Base-by-base conservation (phyloP, 2,797 vertebrate genomes). In the Hyperoplus immaculatus region DNA sequence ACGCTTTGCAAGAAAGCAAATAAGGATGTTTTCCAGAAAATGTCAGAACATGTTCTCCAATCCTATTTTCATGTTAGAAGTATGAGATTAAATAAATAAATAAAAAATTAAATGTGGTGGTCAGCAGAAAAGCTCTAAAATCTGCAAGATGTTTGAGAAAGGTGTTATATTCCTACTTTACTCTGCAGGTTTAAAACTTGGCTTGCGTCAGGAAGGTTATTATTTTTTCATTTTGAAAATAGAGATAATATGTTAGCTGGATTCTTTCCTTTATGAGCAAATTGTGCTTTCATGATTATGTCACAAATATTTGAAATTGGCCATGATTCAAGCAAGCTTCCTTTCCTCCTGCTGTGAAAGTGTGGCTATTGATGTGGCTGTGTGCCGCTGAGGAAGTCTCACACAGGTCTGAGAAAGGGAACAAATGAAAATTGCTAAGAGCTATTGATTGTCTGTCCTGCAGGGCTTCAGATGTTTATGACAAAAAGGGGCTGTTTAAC, bases 271-370 rank as follows among this genome's bases (percentile, higher is more conserved):
- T 0, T 39, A 51, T 60, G 39, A 58, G 42, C 4, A 65, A 76
- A 71, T 53, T 56, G 29, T 63, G 47, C 62, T 66, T 55, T 71
- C 15, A 38, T 56, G 57, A 70, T 63, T 29, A n/a, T 56, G 47
- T 29, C 59, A 16, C 69, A 80, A 75, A 87, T 70, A 60, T 71
- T 57, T 78, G 39, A 74, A 76, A 78, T 59, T 55, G 53, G 14
- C 42, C 3, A 13, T 13, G 71, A 54, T 67, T 67, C 51, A 21
- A 16, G 54, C 62, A 55, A 45, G 43, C 54, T 61, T 57, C 72
- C 64, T 58, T 42, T 62, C 45, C 16, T 38, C 55, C 49, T 10
- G 41, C 60, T 18, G 69, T 42, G 36, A 53, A 39, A 6, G 14
- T 65, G 61, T 6, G 1, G 13, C 29, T 77, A 73, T 77, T 56